These are phyloP conservation scores for Gastrophryne carolinensis DNA, from an alignment of 2,797 vertebrate species.

Conservation along the genomic window DNA sequence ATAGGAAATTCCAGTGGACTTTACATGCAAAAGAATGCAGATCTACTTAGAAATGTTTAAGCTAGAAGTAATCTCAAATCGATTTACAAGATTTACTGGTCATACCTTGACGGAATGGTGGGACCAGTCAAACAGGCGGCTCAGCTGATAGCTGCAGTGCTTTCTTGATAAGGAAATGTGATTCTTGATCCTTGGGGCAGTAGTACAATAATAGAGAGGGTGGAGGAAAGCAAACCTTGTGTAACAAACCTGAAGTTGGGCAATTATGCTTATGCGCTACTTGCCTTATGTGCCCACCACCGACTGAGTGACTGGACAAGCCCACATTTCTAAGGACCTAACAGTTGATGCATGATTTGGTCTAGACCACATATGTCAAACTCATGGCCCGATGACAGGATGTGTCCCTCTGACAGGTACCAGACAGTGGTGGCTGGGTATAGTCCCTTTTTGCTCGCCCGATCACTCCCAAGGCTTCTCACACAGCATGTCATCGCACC, in stretches of 20 bases:
- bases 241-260: background rate
- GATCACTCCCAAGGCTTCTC: no score
- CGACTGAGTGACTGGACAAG: background rate
- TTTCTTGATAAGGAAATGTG: background rate
- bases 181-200: background rate
- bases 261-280: background rate
- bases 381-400: no score
- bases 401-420: no score
- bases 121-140: background rate
- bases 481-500: no score
- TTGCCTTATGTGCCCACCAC: background rate
- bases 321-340: no score
- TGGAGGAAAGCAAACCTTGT: background rate
- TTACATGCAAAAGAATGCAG: background rate
- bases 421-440: no score
- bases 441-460: no score
- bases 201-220: background rate
- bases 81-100: background rate
- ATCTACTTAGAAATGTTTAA: background rate
- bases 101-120: background rate
- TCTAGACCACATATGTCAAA: no score
- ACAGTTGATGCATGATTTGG: no score
- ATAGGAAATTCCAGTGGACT: background rate
- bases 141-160: background rate
- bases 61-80: background rate